phyloP scores from a whole-genome alignment of 2,113 vertebrate genomes.

The Australoheros scitulus region DNA sequence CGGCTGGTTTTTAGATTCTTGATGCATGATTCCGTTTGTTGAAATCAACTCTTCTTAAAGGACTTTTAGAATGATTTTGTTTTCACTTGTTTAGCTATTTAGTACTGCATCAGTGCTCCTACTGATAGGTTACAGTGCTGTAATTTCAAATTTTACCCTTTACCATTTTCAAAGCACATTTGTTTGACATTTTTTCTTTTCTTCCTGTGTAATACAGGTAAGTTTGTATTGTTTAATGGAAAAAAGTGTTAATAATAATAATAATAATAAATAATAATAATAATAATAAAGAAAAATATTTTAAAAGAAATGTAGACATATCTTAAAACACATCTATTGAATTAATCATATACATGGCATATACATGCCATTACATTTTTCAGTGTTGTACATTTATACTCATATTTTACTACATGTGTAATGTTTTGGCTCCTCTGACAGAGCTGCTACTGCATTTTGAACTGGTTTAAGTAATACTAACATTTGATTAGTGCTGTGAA shows the following conservation, averaged over 20 bases:
- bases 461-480: not conserved
- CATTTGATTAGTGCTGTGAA: not conserved
- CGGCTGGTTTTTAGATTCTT: not conserved
- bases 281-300: not conserved
- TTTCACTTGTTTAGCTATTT: not conserved
- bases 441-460: not conserved
- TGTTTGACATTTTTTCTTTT: not conserved
- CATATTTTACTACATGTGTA: not conserved
- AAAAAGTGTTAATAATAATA: not conserved
- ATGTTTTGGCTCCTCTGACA: not conserved
- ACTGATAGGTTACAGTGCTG: not conserved
- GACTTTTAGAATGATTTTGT: not conserved
- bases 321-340: not conserved
- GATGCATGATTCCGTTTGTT: not conserved
- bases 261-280: not conserved
- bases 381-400: not conserved
- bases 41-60: not conserved
- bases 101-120: slow-evolving; percentile 69
- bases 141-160: slow-evolving; percentile 5
- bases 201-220: not conserved
- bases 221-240: not conserved
- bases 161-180: not conserved
- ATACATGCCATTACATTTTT: not conserved
- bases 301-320: not conserved
- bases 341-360: not conserved